Percentiles rank a stretch among this genome's conserved stretches.
Evolutionary conservation across 2,888 invertebrate genomes (phyloP).

Genomic region (Chaitophorus viminalis): DNA sequence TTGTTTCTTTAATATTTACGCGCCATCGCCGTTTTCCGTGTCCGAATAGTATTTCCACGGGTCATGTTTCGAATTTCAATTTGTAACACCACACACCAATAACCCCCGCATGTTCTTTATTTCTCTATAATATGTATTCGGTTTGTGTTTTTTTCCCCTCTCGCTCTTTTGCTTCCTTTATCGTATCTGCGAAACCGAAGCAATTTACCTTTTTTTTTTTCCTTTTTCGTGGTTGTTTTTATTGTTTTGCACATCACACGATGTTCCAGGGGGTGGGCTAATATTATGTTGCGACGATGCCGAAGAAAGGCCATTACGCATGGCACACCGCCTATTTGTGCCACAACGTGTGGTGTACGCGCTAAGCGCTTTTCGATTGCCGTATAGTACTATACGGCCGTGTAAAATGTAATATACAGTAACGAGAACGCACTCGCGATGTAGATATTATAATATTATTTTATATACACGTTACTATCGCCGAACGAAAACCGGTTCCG

Average conservation of each 20-base stretch:
- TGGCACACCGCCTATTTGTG: too few relatives aligned
- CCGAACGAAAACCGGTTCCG: not conserved
- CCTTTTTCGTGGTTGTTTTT: not conserved
- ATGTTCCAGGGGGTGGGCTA: too few relatives aligned
- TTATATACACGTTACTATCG: too few relatives aligned
- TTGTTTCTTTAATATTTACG: not conserved
- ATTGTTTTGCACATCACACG: not conserved
- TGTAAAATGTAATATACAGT: not conserved
- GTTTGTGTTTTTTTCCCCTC: not conserved
- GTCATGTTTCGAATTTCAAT: constrained; percentile 10
- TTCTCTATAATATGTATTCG: not conserved
- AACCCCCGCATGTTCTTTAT: not conserved
- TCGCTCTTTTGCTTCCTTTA: not conserved
- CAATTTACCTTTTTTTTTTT: not conserved
- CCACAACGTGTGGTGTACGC: not conserved
- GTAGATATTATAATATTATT: not conserved
- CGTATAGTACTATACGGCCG: too few relatives aligned
- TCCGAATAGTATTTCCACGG: not conserved
- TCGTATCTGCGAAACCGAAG: not conserved
- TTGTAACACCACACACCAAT: not conserved
- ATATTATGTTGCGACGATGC: too few relatives aligned
- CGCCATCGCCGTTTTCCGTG: not conserved
- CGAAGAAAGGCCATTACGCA: too few relatives aligned
- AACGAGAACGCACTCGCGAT: not conserved
- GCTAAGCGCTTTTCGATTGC: not conserved